phyloP scores from a whole-genome alignment of 2,797 vertebrate species.

The Australoheros facetus region DNA sequence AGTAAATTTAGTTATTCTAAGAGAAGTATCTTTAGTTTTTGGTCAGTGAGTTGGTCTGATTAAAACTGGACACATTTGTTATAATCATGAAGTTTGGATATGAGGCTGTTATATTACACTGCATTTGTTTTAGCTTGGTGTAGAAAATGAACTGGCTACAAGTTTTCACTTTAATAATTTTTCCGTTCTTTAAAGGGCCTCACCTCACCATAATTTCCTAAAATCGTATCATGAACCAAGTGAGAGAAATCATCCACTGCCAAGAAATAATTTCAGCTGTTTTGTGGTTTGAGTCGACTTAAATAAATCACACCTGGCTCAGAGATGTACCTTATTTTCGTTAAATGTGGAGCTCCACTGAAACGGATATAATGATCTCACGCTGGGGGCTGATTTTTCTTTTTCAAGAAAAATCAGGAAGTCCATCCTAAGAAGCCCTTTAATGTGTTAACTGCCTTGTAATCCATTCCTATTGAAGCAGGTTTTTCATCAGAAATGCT shows the following conservation, averaged over 20 bases:
- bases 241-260: not conserved
- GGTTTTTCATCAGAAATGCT: constrained; percentile 52
- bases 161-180: not conserved
- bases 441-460: not conserved
- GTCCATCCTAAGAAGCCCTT: not conserved
- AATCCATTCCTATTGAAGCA: constrained; percentile 35
- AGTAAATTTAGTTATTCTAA: not conserved
- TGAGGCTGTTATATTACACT: not conserved
- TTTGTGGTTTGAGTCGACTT: not conserved
- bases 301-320: not conserved
- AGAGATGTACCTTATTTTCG: not conserved
- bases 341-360: not conserved
- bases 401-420: constrained; percentile 6
- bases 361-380: constrained; percentile 12
- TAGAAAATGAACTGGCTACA: not conserved
- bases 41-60: not conserved
- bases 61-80: not conserved
- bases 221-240: not conserved
- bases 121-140: not conserved
- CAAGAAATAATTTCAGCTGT: not conserved
- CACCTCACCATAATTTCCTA: not conserved
- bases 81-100: not conserved
- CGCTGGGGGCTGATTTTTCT: constrained; percentile 17
- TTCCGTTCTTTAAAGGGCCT: not conserved
- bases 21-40: fast-evolving